Percentiles rank a stretch among this genome's conserved stretches.
Conservation (phyloP, 2,113 vertebrate species). For the Oryzias javanicus region DNA sequence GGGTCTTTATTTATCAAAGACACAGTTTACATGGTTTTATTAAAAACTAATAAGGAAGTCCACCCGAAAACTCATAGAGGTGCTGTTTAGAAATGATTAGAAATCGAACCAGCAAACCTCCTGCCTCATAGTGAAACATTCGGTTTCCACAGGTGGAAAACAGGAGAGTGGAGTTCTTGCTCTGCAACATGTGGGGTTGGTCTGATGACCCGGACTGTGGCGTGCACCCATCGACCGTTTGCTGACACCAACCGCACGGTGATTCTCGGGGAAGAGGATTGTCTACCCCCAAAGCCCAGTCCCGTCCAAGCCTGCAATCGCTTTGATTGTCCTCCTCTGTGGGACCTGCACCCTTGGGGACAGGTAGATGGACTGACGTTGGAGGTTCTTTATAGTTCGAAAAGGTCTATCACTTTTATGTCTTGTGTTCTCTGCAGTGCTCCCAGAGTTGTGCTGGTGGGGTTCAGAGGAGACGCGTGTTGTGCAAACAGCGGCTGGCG, state of each 20-base stretch:
- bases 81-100: too few relatives aligned
- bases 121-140: background rate
- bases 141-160: conserved; percentile 84
- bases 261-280: conserved; percentile 82
- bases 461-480: conserved; percentile 75
- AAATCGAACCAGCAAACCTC: too few relatives aligned
- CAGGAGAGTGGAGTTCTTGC: conserved; percentile 88
- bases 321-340: conserved; percentile 91
- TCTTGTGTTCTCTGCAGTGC: conserved; percentile 77
- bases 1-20: too few relatives aligned
- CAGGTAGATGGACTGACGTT: conserved; percentile 70
- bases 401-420: too few relatives aligned
- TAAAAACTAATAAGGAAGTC: too few relatives aligned
- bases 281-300: conserved; percentile 82
- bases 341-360: conserved; percentile 86
- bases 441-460: conserved; percentile 88
- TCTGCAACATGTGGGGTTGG: conserved; percentile 92
- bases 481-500: conserved; percentile 89
- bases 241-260: conserved; percentile 80
- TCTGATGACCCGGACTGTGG: conserved; percentile 86
- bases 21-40: too few relatives aligned
- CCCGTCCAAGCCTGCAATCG: conserved; percentile 91
- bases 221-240: conserved; percentile 82
- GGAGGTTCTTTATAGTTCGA: background rate
- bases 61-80: too few relatives aligned